Base-by-base conservation (phyloP, 2,797 vertebrate genomes). In the Sphaeramia orbicularis region DNA sequence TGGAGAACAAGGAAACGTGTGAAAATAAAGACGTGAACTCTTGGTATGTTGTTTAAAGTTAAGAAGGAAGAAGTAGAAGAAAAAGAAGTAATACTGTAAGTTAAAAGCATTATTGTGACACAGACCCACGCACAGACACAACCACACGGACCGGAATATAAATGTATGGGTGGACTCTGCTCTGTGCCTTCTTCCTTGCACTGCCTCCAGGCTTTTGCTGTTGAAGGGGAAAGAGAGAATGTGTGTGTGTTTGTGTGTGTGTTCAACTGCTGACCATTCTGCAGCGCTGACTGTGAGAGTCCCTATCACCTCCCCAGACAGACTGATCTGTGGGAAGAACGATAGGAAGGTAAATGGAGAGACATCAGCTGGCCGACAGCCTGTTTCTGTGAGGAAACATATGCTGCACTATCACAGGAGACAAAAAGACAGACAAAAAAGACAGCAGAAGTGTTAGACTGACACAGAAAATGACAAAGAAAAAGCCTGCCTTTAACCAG, bases 81-180 rank as follows among this genome's bases (percentile, higher is more conserved):
- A 35, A 2, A 8, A 35, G 6, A 35, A 15, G 37, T 44, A 27
- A 27, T 19, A 24, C 21, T 66, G 37, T 56, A 60, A 44, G 55
- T 58, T 49, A 42, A 45, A 59, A 41, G 7, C 55, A 4, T 65
- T 63, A 48, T 70, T 68, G 55, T 78, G 47, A 68, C 42, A 43
- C 38, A 30, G 14, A 63, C 15, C 57, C 21, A 59, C 30, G 21
- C 54, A 65, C 15, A 56, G 19, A 21, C 49, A 52, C 51, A 66
- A 13, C 71, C 70, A 55, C 65, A 69, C 66, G 71, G 59, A 79
- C 89, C 88, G 81, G 84, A 83, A 86, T 86, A 66, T 72, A 65
- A 69, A 85, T 81, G 67, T 67, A 78, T 66, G 65, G 81, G 70
- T 76, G 58, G 65, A 84, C 86, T 86, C 64, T 62, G 49, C 82